Conservation (phyloP, 1,140 invertebrate genomes). For the Carposina sasakii region DNA sequence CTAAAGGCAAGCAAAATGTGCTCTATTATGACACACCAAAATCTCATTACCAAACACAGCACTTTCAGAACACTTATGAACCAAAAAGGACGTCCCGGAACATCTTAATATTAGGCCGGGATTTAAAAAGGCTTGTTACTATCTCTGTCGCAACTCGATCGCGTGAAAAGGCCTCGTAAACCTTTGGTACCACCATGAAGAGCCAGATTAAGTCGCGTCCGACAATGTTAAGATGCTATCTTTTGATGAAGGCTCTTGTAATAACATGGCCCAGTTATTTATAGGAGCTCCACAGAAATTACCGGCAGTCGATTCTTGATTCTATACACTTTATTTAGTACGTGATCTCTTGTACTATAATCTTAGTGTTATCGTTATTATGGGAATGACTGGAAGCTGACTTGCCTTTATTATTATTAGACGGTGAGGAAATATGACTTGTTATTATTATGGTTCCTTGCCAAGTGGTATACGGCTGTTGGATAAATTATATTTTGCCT, state of each 20-base stretch:
- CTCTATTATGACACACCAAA: no score
- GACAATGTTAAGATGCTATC: constrained; percentile 60
- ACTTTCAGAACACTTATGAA: no score
- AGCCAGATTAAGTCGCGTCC: constrained; percentile 42
- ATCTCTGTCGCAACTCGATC: no score
- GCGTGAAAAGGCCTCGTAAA: constrained; percentile 29
- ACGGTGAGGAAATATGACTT: not conserved
- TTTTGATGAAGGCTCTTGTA: constrained; percentile 62
- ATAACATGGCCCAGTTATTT: constrained; percentile 57
- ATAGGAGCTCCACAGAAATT: constrained; percentile 44
- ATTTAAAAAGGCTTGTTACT: no score
- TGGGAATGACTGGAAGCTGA: no score
- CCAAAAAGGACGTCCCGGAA: no score
- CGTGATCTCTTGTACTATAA: constrained; percentile 26
- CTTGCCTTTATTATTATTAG: no score
- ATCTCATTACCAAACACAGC: no score
- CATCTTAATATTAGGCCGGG: no score
- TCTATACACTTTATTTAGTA: constrained; percentile 23
- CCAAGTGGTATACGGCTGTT: no score
- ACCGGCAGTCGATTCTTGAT: constrained; percentile 27
- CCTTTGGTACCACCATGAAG: constrained; percentile 25
- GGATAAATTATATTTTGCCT: no score
- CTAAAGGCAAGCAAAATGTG: no score
- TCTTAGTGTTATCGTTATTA: constrained; percentile 26
- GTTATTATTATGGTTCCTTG: not conserved